phyloP scores from a whole-genome alignment of 1,140 invertebrate genomes.

The Ganaspis sp. region DNA sequence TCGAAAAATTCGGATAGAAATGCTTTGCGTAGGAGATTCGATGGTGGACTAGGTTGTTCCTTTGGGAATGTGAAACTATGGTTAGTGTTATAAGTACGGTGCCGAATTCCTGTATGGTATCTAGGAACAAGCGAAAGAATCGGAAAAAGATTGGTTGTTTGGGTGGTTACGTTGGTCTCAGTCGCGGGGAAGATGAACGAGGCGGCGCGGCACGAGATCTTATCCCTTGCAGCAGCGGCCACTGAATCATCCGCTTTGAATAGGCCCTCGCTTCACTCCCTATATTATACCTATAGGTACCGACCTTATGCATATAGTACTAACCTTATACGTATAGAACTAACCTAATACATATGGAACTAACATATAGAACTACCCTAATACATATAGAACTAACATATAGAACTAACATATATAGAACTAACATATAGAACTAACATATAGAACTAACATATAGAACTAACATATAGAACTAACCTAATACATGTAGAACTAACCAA shows the following conservation, averaged over 20 bases:
- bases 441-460: too few relatives aligned
- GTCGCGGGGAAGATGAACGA: conserved; percentile 69
- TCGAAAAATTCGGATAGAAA: conserved; percentile 20
- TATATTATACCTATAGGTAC: conserved; percentile 70
- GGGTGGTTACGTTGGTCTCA: conserved; percentile 62
- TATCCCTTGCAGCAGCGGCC: conserved; percentile 71
- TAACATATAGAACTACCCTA: too few relatives aligned
- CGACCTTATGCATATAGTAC: too few relatives aligned
- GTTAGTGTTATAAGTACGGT: conserved; percentile 34
- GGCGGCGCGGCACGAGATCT: conserved; percentile 69
- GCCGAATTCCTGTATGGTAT: conserved; percentile 32
- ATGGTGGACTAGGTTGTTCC: background rate
- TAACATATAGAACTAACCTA: too few relatives aligned
- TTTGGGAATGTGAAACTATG: conserved; percentile 25
- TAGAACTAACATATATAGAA: too few relatives aligned
- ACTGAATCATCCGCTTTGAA: conserved; percentile 76
- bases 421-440: too few relatives aligned
- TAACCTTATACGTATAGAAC: too few relatives aligned
- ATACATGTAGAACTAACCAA: too few relatives aligned
- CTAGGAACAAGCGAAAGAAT: conserved; percentile 36
- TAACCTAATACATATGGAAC: too few relatives aligned
- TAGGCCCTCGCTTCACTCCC: conserved; percentile 68
- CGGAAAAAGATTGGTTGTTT: conserved; percentile 44
- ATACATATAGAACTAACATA: too few relatives aligned
- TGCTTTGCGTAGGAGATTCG: conserved; percentile 22